Percentiles rank a stretch among this genome's conserved stretches.
Evolutionary conservation across 1,140 invertebrate genomes (phyloP).

Genomic region (Lepidurus couesii): DNA sequence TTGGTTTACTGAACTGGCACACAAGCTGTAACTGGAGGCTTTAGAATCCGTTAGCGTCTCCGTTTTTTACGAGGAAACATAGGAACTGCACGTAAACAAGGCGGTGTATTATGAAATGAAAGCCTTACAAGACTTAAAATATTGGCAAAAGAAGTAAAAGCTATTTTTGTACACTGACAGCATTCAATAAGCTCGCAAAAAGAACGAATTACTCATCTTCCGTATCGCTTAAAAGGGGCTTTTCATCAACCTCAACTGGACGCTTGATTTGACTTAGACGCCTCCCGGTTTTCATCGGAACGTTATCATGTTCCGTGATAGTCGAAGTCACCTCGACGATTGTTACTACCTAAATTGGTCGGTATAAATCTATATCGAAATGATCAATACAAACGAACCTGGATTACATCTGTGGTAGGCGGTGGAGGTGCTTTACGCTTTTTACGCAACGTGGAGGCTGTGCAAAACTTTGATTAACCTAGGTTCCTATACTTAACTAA

Average conservation of each 20-base stretch:
- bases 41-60: background rate
- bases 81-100: background rate
- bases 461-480: too few species aligned
- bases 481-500: too few species aligned
- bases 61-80: background rate
- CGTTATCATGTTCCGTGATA: background rate
- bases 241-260: background rate
- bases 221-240: background rate
- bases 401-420: background rate
- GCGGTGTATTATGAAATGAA: background rate
- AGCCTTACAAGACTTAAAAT: background rate
- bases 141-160: too few species aligned
- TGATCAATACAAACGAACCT: background rate
- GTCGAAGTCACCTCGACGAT: background rate
- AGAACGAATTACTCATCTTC: background rate
- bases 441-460: background rate
- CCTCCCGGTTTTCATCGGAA: background rate
- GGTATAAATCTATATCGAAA: background rate
- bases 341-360: background rate
- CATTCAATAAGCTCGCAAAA: too few species aligned
- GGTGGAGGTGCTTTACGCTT: slow-evolving; percentile 2
- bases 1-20: too few species aligned
- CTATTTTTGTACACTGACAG: too few species aligned
- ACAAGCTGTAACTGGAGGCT: background rate
- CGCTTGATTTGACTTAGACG: background rate